These are phyloP conservation scores for Varanus salvator DNA, from an alignment of 2,113 vertebrate genomes.

Conservation along the genomic window DNA sequence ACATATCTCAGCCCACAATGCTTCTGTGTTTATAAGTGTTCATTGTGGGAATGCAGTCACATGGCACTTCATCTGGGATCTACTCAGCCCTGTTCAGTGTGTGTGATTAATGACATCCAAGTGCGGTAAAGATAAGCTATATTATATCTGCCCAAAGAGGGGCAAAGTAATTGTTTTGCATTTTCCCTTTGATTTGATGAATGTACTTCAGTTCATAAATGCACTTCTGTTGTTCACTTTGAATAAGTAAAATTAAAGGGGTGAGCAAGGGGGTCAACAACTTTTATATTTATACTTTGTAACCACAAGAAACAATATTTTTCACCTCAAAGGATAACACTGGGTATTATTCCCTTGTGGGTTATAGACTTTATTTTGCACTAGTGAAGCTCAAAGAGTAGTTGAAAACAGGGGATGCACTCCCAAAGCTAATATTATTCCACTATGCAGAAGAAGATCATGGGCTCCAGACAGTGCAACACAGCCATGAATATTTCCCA, in stretches of 20 bases:
- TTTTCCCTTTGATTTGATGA: too few species aligned
- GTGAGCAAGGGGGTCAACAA: too few species aligned
- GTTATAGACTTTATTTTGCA: background rate
- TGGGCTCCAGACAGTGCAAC: too few species aligned
- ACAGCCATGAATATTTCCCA: too few species aligned
- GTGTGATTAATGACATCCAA: background rate
- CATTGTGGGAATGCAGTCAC: background rate
- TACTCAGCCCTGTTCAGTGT: background rate
- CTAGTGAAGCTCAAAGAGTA: background rate
- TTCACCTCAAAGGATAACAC: background rate
- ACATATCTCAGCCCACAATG: background rate
- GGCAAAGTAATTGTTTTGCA: background rate
- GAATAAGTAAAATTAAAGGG: too few species aligned
- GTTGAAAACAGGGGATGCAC: background rate
- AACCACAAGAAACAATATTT: background rate
- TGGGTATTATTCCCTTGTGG: background rate
- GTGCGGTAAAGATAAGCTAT: background rate
- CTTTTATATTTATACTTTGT: too few species aligned
- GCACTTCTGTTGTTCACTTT: too few species aligned
- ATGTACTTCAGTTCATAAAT: too few species aligned
- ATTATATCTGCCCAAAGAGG: slow-evolving; percentile 4
- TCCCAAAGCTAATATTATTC: background rate
- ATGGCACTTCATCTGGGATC: background rate
- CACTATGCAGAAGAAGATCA: background rate
- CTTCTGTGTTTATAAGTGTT: background rate